Percentiles rank a stretch among this genome's conserved stretches.
Evolutionary conservation across 2,888 invertebrate species (phyloP).

Genomic region (Ophion obscuratus): DNA sequence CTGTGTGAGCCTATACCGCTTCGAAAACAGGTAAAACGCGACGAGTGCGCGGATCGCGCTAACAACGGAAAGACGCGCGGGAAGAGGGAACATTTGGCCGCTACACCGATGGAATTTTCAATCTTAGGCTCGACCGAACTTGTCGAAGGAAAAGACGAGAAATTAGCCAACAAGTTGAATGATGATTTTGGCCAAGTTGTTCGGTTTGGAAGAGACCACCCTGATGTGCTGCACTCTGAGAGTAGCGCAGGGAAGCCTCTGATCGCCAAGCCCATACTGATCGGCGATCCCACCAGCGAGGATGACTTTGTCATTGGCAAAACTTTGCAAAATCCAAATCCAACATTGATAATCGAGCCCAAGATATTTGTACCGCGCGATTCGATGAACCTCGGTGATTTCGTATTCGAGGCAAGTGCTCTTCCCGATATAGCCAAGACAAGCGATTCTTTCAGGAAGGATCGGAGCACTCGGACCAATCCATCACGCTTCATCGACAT

Average conservation of each 20-base stretch:
- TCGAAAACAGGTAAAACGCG: not conserved
- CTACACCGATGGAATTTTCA: slow-evolving; percentile 61
- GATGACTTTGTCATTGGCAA: slow-evolving; percentile 60
- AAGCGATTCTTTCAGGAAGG: not conserved
- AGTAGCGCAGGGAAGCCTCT: slow-evolving; percentile 21
- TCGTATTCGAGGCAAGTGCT: not conserved
- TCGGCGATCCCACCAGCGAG: slow-evolving; percentile 34
- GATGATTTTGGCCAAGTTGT: not conserved
- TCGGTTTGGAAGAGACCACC: no score
- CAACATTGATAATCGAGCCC: slow-evolving; percentile 65
- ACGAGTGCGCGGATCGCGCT: not conserved
- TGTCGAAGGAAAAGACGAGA: not conserved
- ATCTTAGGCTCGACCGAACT: slow-evolving; percentile 30
- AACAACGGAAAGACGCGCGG: not conserved
- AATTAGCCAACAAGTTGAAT: not conserved
- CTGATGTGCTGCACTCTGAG: not conserved
- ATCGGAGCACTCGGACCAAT: not conserved
- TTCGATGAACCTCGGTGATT: slow-evolving; percentile 15
- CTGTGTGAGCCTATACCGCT: not conserved
- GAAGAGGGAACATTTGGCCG: slow-evolving; percentile 52
- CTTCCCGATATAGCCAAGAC: not conserved
- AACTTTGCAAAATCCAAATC: slow-evolving; percentile 66
- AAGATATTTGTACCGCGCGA: slow-evolving; percentile 60
- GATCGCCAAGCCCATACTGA: slow-evolving; percentile 55
- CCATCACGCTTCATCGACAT: not conserved